Base-by-base conservation (phyloP, 2,888 invertebrate species). In the Lacanobia wlatinum region DNA sequence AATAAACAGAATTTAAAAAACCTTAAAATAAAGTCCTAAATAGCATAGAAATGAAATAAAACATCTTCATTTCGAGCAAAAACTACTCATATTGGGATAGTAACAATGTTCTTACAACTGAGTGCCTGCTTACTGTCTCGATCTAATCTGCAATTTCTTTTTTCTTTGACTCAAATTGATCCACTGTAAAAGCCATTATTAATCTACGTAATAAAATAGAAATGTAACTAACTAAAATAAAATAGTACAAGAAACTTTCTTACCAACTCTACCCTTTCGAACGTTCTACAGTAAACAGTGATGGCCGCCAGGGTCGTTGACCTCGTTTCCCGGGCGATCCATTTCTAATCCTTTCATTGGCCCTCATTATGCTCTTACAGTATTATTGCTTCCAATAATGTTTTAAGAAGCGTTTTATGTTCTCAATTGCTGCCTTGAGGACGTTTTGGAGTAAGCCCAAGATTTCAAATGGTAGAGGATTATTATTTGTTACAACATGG, bases 341-440 rank as follows among this genome's bases (percentile, higher is more conserved):
- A 76, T 76, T 80, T 73, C 70, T 70, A 85, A 85, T 85, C 73
- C 78, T 73, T 80, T 65, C 68, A 80, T 62, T 72, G 73, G 59
- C 63, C 58, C 69, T 76, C 62, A 76, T 73, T 73, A 83, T 46
- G 55, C 60, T 63, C 63, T 73, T 60, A 62, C 67, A 55, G 21
- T 71, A 68, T 70, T 75, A 80, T 75, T 77, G 43, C 69, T 52
- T 48, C 48, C 72, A 63, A 73, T 76, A 76, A 76, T 50, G 52
- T 70, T 73, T 63, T 69, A 34, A 73, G 76, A 63, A 60, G 21
- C 48, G 55, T 43, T 70, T 79, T 66, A 80, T 76, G 62, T 69
- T 21, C 23, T 46, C 21, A 61, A 83, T 78, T n/a, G 59, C 70
- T 58, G 63, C 61, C 55, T 76, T 46, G 65, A 63, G 71, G 38